A percentile compares a stretch with the other conserved stretches of the same genome.
Conservation (phyloP, 2,113 vertebrate species). For the Hippopotamus amphibius region DNA sequence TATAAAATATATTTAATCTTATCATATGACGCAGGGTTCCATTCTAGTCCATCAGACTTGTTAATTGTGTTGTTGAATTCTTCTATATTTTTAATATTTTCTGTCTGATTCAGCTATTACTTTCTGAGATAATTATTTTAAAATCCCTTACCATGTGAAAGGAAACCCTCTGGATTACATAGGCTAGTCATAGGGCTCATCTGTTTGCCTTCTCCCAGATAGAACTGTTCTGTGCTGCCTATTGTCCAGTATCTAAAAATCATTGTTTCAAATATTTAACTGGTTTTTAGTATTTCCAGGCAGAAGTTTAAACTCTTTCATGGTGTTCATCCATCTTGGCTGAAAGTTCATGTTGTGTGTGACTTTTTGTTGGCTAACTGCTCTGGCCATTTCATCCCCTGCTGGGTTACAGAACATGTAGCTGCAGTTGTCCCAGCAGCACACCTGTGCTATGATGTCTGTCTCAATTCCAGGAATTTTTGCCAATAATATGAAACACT, state of each 20-base stretch:
- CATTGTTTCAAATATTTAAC: neutral
- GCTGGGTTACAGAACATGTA: neutral
- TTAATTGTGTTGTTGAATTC: neutral
- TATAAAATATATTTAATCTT: neutral
- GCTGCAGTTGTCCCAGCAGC: neutral
- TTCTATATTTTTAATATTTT: neutral
- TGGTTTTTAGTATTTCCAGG: neutral
- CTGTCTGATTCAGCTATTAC: neutral
- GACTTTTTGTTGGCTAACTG: neutral
- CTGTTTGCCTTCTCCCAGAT: neutral
- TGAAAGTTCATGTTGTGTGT: neutral
- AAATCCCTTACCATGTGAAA: neutral
- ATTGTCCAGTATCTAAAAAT: neutral
- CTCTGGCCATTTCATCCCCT: neutral
- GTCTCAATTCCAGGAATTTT: neutral
- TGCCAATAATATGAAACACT: neutral
- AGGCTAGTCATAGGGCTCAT: neutral
- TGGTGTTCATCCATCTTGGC: neutral
- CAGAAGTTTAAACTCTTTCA: neutral
- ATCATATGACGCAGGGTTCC: neutral
- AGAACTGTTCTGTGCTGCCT: neutral
- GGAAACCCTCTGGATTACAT: neutral
- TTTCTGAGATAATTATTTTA: constrained; percentile 27
- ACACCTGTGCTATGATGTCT: neutral
- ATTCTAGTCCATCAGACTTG: neutral